These are phyloP conservation scores for Trachelipus rathkii DNA, from an alignment of 1,140 invertebrate species.

Conservation along the genomic window DNA sequence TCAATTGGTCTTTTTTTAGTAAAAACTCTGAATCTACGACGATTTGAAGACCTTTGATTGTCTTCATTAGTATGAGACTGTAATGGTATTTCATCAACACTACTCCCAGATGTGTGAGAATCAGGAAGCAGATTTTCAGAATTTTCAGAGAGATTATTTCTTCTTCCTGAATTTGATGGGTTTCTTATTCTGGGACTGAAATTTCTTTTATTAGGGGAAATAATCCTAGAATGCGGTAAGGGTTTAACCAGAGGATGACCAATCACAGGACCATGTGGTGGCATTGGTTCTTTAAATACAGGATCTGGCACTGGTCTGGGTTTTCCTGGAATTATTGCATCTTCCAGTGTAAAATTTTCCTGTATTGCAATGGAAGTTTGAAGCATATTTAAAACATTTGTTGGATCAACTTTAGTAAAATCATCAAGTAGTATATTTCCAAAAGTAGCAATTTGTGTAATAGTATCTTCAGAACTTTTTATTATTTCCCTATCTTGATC, in stretches of 20 bases:
- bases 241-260: neutral
- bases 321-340: conserved; percentile 44
- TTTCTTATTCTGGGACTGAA: too few relatives aligned
- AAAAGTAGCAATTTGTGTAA: conserved; percentile 43
- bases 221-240: conserved; percentile 16
- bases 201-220: neutral
- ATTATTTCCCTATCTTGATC: conserved; percentile 35
- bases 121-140: neutral
- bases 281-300: conserved; percentile 36
- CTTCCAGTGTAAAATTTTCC: conserved; percentile 37
- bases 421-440: conserved; percentile 36
- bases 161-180: too few relatives aligned
- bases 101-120: neutral
- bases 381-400: neutral
- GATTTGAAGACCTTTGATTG: too few relatives aligned
- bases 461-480: conserved; percentile 43
- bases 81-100: neutral
- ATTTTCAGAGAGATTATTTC: neutral
- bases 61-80: conserved; percentile 12
- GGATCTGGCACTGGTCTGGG: conserved; percentile 43
- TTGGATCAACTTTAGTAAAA: conserved; percentile 34
- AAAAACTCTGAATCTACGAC: too few relatives aligned
- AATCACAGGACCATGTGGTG: conserved; percentile 40
- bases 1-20: too few relatives aligned
- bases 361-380: conserved; percentile 10